Evolutionary conservation across 2,888 invertebrate species (phyloP), one percentile per base, ranked within the genome.

Genomic region (Zele albiditarsus): DNA sequence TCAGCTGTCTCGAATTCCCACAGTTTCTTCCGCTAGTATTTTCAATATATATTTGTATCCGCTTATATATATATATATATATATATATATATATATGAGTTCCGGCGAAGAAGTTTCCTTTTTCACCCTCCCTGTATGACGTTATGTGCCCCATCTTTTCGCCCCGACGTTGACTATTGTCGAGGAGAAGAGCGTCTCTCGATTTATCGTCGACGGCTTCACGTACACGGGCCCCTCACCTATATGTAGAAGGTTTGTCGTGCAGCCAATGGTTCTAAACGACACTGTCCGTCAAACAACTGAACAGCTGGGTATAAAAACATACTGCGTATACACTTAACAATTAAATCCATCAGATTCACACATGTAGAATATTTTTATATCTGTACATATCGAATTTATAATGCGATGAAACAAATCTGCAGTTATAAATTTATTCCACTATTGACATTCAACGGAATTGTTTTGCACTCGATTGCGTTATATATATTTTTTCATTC

Each of bases 1-100:
- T 85, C 85, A 84, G 82, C 82, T 83, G 84, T 83, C 80, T 81
- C 73, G 71, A 80, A 81, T 86, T 86, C 86, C 86, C 86, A 86
- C 86, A 86, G 83, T 86, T 80, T 78, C 81, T 83, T 81, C 77
- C 82, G 83, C 57, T 20, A 53, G 10, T 53, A 20, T 53, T 53
- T 53, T 20, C 53, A 53, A 53, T 23, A 20, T 53, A 20, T 53
- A 38, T 38, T 38, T 12, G 12, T 38, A 38, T 12, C 8, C 38
- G 38, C 12, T 23, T n/a, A 53, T 53, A n/a, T 53, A 53, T 53
- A 20, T 42, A 42, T 2, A 12, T 42, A 10, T 12, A 12, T 62
- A 60, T 25, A 25, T 25, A 25, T 27, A 73, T 10, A 63, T 23
- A 31, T 42, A 27, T n/a, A 12, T 31, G 3, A 60, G 60, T 57